phyloP scores from a whole-genome alignment of 1,140 invertebrate genomes.

The Brachionus plicatilis region DNA sequence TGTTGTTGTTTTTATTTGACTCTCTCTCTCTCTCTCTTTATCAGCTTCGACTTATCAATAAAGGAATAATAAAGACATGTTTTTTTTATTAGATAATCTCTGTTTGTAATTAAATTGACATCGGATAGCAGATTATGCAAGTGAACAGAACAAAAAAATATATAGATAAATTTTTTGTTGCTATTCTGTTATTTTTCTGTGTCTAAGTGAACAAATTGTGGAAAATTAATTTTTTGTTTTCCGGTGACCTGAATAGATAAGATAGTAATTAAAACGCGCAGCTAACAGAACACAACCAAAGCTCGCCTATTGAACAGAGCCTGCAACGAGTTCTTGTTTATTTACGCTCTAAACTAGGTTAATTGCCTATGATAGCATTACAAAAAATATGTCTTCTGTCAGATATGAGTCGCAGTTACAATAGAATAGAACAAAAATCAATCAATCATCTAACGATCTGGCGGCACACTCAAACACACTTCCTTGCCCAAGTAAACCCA shows the following conservation, averaged over 20 bases:
- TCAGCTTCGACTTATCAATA: not conserved
- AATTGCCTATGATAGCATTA: conserved; percentile 13
- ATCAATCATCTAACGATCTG: not conserved
- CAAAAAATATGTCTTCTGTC: not conserved
- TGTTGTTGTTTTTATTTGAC: not conserved
- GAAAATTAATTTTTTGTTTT: not conserved
- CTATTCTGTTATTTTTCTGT: not conserved
- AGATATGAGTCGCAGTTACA: not conserved
- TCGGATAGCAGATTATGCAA: not conserved
- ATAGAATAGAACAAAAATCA: not conserved
- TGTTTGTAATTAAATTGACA: conserved; percentile 19
- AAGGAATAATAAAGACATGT: not conserved
- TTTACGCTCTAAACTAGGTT: conserved; percentile 27
- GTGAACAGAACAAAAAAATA: not conserved
- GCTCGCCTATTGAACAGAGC: not conserved
- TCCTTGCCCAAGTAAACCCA: too few relatives aligned
- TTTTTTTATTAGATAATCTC: conserved; percentile 1
- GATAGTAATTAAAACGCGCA: conserved; percentile 19
- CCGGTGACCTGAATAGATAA: conserved; percentile 24
- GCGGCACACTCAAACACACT: not conserved
- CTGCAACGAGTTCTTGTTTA: not conserved
- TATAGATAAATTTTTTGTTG: not conserved
- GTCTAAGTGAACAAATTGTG: not conserved
- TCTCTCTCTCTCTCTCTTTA: not conserved
- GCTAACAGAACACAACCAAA: not conserved